Evolutionary conservation across 2,113 vertebrate genomes (phyloP).

Genomic region (Mesocricetus auratus): DNA sequence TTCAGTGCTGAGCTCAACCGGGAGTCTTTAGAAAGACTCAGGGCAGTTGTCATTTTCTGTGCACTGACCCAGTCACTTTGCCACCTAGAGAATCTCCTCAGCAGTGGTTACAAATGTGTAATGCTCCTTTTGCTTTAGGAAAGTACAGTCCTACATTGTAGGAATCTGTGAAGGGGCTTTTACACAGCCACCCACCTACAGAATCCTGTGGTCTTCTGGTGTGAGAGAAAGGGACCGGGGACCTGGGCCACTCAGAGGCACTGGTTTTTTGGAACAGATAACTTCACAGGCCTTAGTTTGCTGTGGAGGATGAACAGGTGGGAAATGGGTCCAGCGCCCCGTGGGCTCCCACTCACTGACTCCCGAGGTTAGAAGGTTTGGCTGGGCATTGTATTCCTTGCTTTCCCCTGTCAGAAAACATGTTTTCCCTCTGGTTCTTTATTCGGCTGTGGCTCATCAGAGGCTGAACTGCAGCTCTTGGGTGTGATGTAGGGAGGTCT

Average conservation of each 20-base stretch:
- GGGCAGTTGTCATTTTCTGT: background rate
- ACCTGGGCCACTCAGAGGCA: background rate
- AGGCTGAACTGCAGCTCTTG: background rate
- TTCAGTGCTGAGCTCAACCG: background rate
- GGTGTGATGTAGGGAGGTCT: conserved; percentile 47
- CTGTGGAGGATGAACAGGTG: background rate
- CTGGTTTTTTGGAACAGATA: background rate
- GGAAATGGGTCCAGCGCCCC: background rate
- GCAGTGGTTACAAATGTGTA: background rate
- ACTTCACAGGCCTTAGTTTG: background rate
- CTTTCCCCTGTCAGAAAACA: background rate
- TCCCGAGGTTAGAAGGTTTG: background rate
- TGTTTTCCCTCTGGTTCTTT: conserved; percentile 39
- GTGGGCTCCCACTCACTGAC: rapidly evolving
- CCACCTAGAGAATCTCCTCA: background rate
- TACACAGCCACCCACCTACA: rapidly evolving
- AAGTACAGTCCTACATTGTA: background rate
- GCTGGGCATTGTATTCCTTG: background rate
- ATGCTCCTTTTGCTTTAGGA: background rate
- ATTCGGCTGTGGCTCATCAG: conserved; percentile 61
- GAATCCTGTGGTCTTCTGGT: background rate
- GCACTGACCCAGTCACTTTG: background rate
- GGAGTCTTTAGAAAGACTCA: background rate
- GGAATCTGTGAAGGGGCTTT: background rate
- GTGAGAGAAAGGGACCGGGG: background rate